Conservation (phyloP, 2,888 invertebrate species). For the Lissocephala sabroskyi region DNA sequence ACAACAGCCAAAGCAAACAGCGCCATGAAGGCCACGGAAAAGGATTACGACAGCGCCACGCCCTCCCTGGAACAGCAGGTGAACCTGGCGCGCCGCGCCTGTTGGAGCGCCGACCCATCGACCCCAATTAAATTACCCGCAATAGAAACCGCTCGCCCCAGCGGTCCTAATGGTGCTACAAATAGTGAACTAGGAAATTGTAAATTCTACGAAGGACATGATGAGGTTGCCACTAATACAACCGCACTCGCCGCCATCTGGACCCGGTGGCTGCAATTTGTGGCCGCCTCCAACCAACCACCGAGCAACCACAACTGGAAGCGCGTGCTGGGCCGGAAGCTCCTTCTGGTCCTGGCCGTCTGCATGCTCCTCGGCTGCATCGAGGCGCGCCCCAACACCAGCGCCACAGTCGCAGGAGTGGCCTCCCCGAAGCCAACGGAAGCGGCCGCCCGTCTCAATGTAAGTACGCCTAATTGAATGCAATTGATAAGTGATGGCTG, state of each 20-base stretch:
- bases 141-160: slow-evolving; percentile 1
- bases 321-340: slow-evolving; percentile 38
- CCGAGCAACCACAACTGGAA: slow-evolving; percentile 21
- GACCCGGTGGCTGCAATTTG: no score
- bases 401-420: slow-evolving; percentile 22
- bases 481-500: no score
- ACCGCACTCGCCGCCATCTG: no score
- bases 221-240: no score
- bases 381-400: slow-evolving; percentile 69
- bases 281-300: slow-evolving; percentile 20
- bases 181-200: not conserved
- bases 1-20: slow-evolving; percentile 17
- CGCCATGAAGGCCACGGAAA: slow-evolving; percentile 43
- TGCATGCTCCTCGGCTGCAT: slow-evolving; percentile 58
- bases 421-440: slow-evolving; percentile 1
- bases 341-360: slow-evolving; percentile 47
- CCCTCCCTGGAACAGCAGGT: slow-evolving; percentile 78
- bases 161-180: slow-evolving; percentile 58
- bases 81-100: slow-evolving; percentile 80
- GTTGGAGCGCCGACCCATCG: slow-evolving; percentile 73
- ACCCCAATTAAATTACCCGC: not conserved
- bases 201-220: no score
- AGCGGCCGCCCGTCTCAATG: slow-evolving; percentile 28
- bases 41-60: slow-evolving; percentile 62
- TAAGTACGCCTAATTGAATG: slow-evolving; percentile 31